These are phyloP conservation scores for Tipula confusa DNA, from an alignment of 2,888 invertebrate genomes.

Conservation along the genomic window DNA sequence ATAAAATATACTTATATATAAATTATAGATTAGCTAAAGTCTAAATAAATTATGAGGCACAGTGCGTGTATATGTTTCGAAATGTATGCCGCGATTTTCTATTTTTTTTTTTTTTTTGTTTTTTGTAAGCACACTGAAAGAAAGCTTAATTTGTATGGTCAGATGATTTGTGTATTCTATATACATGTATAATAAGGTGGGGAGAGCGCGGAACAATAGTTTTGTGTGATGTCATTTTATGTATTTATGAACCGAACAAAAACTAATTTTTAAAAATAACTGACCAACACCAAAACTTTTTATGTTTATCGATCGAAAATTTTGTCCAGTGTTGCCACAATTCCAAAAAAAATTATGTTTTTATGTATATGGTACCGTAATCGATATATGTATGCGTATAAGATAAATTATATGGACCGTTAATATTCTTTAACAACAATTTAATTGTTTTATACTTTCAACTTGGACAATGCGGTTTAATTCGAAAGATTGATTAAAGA, in stretches of 20 bases:
- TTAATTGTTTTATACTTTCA: conserved; percentile 25
- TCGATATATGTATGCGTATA: too few relatives aligned
- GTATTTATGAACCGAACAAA: neutral
- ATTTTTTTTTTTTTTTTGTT: neutral
- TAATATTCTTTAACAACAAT: conserved; percentile 7
- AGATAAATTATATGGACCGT: neutral
- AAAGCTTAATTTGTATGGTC: neutral
- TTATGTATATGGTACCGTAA: neutral
- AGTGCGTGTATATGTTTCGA: neutral
- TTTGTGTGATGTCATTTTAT: neutral
- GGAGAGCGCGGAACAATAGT: neutral
- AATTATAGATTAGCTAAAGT: conserved; percentile 7
- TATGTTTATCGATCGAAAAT: neutral
- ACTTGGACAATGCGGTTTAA: neutral
- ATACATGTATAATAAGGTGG: neutral
- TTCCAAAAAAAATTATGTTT: neutral
- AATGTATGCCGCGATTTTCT: neutral
- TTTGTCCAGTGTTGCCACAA: neutral
- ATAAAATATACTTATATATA: neutral
- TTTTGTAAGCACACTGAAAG: neutral
- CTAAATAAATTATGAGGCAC: neutral
- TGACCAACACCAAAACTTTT: neutral
- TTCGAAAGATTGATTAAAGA: neutral
- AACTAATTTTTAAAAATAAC: neutral
- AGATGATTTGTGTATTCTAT: neutral